phyloP scores from a whole-genome alignment of 2,797 vertebrate genomes.

The Channa striata region DNA sequence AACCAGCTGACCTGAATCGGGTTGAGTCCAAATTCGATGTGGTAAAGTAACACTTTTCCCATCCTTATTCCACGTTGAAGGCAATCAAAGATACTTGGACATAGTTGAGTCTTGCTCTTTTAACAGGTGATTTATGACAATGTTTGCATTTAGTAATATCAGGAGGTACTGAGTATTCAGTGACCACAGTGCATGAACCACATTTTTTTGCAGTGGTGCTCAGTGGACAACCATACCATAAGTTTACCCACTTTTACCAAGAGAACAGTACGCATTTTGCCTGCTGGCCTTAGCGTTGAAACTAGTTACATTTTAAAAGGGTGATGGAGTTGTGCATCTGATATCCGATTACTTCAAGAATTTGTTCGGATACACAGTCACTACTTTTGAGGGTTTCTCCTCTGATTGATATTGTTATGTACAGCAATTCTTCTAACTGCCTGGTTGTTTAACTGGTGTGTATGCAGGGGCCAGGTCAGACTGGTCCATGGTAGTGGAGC shows the following conservation, averaged over 20 bases:
- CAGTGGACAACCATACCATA: background rate
- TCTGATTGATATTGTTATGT: background rate
- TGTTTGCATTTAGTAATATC: background rate
- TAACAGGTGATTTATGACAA: background rate
- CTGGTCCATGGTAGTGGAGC: slow-evolving; percentile 93
- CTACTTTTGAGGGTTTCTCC: background rate
- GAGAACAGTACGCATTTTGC: background rate
- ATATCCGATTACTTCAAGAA: background rate
- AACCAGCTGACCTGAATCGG: no score
- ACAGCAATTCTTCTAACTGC: background rate
- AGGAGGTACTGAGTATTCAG: background rate
- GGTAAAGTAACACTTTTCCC: slow-evolving; percentile 1
- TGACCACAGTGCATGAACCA: slow-evolving; percentile 1
- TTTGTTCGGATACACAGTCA: background rate
- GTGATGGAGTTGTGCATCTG: background rate
- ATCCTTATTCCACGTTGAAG: slow-evolving; percentile 12
- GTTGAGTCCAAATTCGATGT: no score
- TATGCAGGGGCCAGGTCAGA: slow-evolving; percentile 91
- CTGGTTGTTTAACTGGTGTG: background rate
- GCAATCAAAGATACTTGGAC: slow-evolving; percentile 2
- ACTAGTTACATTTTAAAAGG: background rate
- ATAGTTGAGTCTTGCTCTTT: background rate
- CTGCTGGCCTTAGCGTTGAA: no score
- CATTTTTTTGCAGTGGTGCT: slow-evolving; percentile 25
- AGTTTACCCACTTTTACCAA: background rate